Conservation (phyloP, 2,888 invertebrate species). For the Euplagia quadripunctaria region DNA sequence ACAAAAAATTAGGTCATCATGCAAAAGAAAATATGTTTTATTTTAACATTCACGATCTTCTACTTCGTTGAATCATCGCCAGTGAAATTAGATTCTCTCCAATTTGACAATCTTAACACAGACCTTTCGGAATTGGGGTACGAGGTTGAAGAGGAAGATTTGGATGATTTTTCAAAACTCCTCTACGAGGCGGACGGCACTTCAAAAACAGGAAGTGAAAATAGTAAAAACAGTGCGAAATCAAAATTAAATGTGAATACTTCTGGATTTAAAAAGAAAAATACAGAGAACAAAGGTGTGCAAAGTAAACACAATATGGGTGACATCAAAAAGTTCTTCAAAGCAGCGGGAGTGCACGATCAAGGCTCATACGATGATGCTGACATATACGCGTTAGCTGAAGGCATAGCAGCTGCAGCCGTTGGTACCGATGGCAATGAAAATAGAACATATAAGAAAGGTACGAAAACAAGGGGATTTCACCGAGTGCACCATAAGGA, state of each 20-base stretch:
- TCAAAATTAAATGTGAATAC: slow-evolving; percentile 56
- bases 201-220: slow-evolving; percentile 24
- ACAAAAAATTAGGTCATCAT: slow-evolving; percentile 65
- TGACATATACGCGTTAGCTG: slow-evolving; percentile 74
- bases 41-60: slow-evolving; percentile 67
- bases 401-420: slow-evolving; percentile 73
- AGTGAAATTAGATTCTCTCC: slow-evolving; percentile 60
- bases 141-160: slow-evolving; percentile 72
- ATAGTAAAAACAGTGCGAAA: slow-evolving; percentile 48
- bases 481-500: slow-evolving; percentile 88
- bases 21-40: slow-evolving; percentile 70
- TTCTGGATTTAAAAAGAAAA: slow-evolving; percentile 71
- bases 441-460: slow-evolving; percentile 84
- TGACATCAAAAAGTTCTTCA: slow-evolving; percentile 72
- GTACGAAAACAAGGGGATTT: slow-evolving; percentile 87
- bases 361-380: slow-evolving; percentile 73
- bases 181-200: slow-evolving; percentile 57
- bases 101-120: slow-evolving; percentile 72
- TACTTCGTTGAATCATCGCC: slow-evolving; percentile 68
- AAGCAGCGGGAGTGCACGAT: slow-evolving; percentile 65
- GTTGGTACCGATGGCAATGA: slow-evolving; percentile 77
- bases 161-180: slow-evolving; percentile 69
- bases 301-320: slow-evolving; percentile 67
- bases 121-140: slow-evolving; percentile 71
- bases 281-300: slow-evolving; percentile 62